Base-by-base conservation (phyloP, 2,888 invertebrate genomes). In the Spilarctia lutea region DNA sequence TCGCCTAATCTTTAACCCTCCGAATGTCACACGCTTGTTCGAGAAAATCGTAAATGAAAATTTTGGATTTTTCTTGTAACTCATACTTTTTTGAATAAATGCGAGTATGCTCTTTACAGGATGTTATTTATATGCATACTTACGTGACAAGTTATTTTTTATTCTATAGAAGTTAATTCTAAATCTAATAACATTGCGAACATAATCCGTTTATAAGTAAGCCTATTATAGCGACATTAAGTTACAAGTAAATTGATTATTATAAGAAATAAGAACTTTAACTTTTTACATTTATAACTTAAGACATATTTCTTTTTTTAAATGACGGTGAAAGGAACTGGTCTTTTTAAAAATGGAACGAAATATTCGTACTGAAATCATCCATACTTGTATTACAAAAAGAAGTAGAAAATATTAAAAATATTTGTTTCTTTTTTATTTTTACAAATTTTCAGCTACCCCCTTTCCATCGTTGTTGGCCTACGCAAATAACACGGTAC, bases 1-100 rank as follows among this genome's bases (percentile, higher is more conserved):
- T 87, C 86, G 83, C 88, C 89, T 91, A 92, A 93, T 88, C 88
- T 88, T 86, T 86, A 89, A 87, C 89, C 88, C 89, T 88, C 86
- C 85, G 67, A 68, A 71, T 45, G 68, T 81, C 80, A 77, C 83
- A 80, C 79, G 83, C 79, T 79, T 85, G 73, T 85, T 85, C 71
- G 66, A 65, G 73, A 80, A 75, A 76, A 81, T 75, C 56, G 80
- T 75, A 76, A 83, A 85, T 79, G 79, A 81, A 76, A 68, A 65
- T 65, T 72, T 78, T 76, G 73, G 79, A 76, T 77, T 42, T 30
- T 72, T 66, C 56, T 52, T 67, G 27, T 60, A 30, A n/a, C 42
- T 42, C n/a, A 13, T 16, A 6, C 63, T 63, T 27, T 27, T 27
- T 30, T 18, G 27, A 27, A 27, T 56, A n/a, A 56, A 56, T n/a